Conservation (phyloP, 2,797 vertebrate species). For the Callimico goeldii region DNA sequence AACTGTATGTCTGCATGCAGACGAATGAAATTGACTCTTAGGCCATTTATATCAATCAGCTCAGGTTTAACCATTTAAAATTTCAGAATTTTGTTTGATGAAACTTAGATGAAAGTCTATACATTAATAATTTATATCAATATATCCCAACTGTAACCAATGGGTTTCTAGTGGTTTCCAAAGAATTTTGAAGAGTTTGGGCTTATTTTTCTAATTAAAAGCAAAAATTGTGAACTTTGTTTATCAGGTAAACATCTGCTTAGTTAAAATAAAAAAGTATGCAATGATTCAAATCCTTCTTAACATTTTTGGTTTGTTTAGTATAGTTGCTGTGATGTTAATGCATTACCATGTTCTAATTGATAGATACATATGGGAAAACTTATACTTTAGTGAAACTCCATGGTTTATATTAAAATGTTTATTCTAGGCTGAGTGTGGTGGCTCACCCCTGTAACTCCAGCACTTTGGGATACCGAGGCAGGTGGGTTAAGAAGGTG, state of each 20-base stretch:
- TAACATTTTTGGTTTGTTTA: neutral
- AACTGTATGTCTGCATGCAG: neutral
- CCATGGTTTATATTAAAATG: no score
- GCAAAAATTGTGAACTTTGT: neutral
- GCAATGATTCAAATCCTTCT: neutral
- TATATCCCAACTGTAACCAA: neutral
- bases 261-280: neutral
- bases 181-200: neutral
- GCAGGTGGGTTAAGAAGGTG: no score
- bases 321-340: neutral
- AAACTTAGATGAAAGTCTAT: neutral
- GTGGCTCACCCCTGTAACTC: no score
- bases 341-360: neutral
- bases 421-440: no score
- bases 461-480: no score
- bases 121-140: neutral
- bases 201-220: neutral
- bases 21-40: neutral
- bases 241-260: neutral
- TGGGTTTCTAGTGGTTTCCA: neutral
- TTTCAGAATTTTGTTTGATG: neutral
- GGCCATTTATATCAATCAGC: no score
- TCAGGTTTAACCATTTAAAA: neutral
- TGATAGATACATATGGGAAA: neutral
- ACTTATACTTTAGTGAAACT: neutral